Conservation (phyloP, 1,140 invertebrate species). For the Sitobion miscanthi region DNA sequence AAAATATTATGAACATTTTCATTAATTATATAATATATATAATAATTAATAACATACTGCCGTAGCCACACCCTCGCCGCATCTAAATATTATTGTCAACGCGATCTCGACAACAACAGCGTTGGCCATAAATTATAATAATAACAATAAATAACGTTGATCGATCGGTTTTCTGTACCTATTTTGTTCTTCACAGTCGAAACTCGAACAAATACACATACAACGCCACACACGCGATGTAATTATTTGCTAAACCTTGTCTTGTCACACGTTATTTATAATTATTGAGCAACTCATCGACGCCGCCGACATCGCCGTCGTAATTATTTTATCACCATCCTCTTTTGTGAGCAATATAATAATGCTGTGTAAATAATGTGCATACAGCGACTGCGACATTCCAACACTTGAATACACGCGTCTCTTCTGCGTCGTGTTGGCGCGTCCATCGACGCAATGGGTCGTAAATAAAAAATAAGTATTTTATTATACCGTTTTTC, state of each 20-base stretch:
- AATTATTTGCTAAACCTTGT: neutral
- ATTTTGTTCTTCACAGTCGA: neutral
- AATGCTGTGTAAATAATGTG: neutral
- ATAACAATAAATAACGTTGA: neutral
- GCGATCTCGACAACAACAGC: neutral
- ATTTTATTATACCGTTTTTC: neutral
- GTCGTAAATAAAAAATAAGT: neutral
- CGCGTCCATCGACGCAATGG: neutral
- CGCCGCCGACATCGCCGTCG: neutral
- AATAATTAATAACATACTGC: neutral
- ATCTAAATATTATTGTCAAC: neutral
- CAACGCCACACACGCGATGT: neutral
- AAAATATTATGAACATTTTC: neutral
- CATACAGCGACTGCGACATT: neutral
- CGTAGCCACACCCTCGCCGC: neutral
- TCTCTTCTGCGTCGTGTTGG: neutral
- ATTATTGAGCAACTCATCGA: neutral
- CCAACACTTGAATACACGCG: neutral
- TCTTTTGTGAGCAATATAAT: neutral
- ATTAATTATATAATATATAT: neutral
- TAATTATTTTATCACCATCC: slow-evolving; percentile 6
- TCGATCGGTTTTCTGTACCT: neutral
- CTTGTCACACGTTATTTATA: neutral
- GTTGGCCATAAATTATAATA: neutral
- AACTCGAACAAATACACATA: neutral